Evolutionary conservation across 2,888 invertebrate genomes (phyloP), one percentile per base, ranked within the genome.

Genomic region (Biston stratarius): DNA sequence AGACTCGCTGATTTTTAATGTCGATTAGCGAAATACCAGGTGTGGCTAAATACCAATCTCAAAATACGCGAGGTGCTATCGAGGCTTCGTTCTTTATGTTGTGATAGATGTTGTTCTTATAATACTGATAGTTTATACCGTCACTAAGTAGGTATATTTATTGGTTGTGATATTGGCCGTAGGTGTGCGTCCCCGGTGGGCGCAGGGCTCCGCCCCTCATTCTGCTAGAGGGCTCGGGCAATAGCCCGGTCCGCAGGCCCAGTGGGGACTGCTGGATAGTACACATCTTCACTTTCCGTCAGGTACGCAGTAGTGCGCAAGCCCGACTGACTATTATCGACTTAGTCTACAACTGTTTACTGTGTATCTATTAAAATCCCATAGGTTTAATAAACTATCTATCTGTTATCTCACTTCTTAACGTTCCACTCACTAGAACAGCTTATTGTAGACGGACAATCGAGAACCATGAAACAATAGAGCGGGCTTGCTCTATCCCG

Each of bases 261-360:
- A 62, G 63, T 64, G 68, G 60, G 55, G 66, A 66, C 58, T 45
- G 42, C 64, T 71, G 69, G 69, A 64, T 60, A 47, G 45, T 64
- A 56, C 66, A 69, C 66, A 59, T 71, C 69, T 64, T 56, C 63
- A 61, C 61, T 61, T 66, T 61, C 66, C 61, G 61, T 64, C 64
- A 71, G 71, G 71, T 71, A 66, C 69, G 71, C 69, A 55, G 60
- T 57, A 66, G 63, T 52, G 48, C 61, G 71, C 71, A 69, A 71
- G 71, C 68, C 71, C 69, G 61, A 61, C 60, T 5, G 3, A 15
- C 51, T 49, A 47, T 55, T 36, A 10, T 52, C 44, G 58, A 63
- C 47, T 61, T 53, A 44, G 55, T 66, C 51, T 45, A 53, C 51
- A 60, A 47, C n/a, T 36, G 47, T 47, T 38, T 36, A 10, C 53